These are phyloP conservation scores for Tiphia femorata DNA, from an alignment of 2,888 invertebrate genomes.

Conservation along the genomic window DNA sequence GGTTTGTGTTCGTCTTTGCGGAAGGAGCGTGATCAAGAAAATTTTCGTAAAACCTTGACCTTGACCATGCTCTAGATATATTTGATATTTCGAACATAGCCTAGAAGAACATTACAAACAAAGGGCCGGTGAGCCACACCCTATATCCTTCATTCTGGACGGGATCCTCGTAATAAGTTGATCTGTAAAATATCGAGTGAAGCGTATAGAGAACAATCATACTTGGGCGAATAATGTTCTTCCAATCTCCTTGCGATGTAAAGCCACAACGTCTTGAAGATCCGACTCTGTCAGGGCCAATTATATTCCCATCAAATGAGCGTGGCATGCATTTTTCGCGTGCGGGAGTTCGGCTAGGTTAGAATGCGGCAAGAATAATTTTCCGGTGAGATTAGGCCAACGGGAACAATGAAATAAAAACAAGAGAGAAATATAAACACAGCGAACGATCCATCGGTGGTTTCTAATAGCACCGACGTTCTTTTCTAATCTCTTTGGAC, in stretches of 20 bases:
- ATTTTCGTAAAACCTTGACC: slow-evolving; percentile 37
- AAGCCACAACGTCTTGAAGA: slow-evolving; percentile 25
- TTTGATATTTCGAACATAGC: slow-evolving; percentile 37
- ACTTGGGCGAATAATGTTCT: slow-evolving; percentile 49
- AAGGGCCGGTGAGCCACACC: slow-evolving; percentile 49
- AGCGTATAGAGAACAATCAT: slow-evolving; percentile 34
- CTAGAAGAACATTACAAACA: slow-evolving; percentile 33
- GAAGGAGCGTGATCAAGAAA: not conserved
- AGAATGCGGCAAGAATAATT: slow-evolving; percentile 25
- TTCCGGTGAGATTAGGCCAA: slow-evolving; percentile 37
- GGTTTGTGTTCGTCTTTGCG: not conserved
- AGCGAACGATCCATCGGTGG: slow-evolving; percentile 53
- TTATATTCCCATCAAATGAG: slow-evolving; percentile 54
- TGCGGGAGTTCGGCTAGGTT: slow-evolving; percentile 37
- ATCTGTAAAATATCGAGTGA: slow-evolving; percentile 11
- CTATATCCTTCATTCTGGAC: slow-evolving; percentile 18
- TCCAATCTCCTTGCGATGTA: slow-evolving; percentile 32
- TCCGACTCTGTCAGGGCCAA: slow-evolving; percentile 29
- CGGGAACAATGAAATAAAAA: slow-evolving; percentile 43
- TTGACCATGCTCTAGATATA: slow-evolving; percentile 25
- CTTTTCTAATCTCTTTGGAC: slow-evolving; percentile 38
- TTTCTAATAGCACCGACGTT: slow-evolving; percentile 39
- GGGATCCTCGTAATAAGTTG: slow-evolving; percentile 5
- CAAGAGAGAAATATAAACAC: slow-evolving; percentile 54
- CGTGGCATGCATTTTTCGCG: slow-evolving; percentile 51